Conservation (phyloP, 2,113 vertebrate genomes). For the Xenopus tropicalis region UCB_Xtro_10.0 CM004443.2:41527501-41528000, state of each 20-base stretch:
- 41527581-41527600: slow-evolving; percentile 20
- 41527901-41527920: slow-evolving; percentile 11
- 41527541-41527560: too few species aligned
- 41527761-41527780: not conserved
- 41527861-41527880: slow-evolving; percentile 13
- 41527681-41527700: not conserved
- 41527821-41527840: not conserved
- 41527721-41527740: not conserved
- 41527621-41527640: slow-evolving; percentile 19
- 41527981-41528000: slow-evolving; percentile 12
- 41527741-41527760: slow-evolving; percentile 9
- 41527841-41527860: not conserved
- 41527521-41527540: too few species aligned
- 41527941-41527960: slow-evolving; percentile 3
- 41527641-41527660: not conserved
- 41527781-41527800: not conserved
- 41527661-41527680: slow-evolving; percentile 17
- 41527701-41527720: not conserved
- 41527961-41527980: not conserved
- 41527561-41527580: not conserved
- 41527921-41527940: not conserved
- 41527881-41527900: not conserved
- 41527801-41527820: slow-evolving; percentile 20
- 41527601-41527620: not conserved
- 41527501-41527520: too few species aligned